Evolutionary conservation across 2,888 invertebrate genomes (phyloP).

Genomic region (Temnothorax rugatulus): DNA sequence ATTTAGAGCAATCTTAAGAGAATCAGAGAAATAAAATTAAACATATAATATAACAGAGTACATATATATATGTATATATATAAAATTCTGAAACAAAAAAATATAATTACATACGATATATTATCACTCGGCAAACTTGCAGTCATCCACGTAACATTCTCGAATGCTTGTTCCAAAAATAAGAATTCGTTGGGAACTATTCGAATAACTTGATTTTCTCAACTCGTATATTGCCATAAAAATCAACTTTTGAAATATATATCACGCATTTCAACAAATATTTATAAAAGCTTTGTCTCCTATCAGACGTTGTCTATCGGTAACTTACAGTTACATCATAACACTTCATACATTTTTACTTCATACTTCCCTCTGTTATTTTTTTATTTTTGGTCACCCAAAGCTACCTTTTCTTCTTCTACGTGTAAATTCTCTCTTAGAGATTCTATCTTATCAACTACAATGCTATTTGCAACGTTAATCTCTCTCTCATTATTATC

Average conservation of each 20-base stretch:
- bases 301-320: conserved; percentile 39
- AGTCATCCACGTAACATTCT: conserved; percentile 7
- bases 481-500: not conserved
- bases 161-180: conserved; percentile 37
- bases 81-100: conserved; percentile 52
- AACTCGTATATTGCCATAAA: conserved; percentile 48
- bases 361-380: conserved; percentile 13
- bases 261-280: conserved; percentile 43
- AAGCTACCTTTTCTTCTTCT: conserved; percentile 20
- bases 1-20: conserved; percentile 47
- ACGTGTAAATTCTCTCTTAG: conserved; percentile 13
- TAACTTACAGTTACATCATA: conserved; percentile 48
- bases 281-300: conserved; percentile 51
- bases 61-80: not conserved
- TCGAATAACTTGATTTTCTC: conserved; percentile 34
- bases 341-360: conserved; percentile 37
- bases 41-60: conserved; percentile 45
- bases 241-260: conserved; percentile 53
- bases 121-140: not conserved
- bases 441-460: conserved; percentile 54
- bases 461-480: not conserved
- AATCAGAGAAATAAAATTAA: conserved; percentile 48
- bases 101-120: conserved; percentile 10
- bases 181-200: conserved; percentile 33
- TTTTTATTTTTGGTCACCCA: conserved; percentile 21